Conservation (phyloP, 2,113 vertebrate species). For the Oceanites oceanicus region DNA sequence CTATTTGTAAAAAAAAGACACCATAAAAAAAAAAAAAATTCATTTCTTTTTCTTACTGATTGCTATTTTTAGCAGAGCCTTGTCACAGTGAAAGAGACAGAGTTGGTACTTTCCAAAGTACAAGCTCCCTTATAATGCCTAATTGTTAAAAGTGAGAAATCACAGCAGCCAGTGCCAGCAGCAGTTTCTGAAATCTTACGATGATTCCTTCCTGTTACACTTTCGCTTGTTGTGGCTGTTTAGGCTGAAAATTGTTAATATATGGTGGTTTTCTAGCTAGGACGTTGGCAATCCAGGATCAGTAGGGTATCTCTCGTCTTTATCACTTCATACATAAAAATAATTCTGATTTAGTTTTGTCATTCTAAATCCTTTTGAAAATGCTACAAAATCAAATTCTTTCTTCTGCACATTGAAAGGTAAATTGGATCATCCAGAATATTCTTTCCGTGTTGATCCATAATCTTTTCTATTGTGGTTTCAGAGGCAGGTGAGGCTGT, state of each 20-base stretch:
- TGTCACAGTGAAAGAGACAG: neutral
- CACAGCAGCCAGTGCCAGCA: neutral
- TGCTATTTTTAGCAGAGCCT: neutral
- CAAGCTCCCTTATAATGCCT: neutral
- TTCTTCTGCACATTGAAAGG: neutral
- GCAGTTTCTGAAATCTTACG: neutral
- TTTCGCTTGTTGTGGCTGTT: neutral
- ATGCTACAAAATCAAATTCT: neutral
- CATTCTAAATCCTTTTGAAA: neutral
- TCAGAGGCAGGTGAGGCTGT: neutral
- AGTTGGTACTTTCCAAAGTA: neutral
- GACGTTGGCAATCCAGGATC: neutral
- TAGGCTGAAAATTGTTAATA: neutral
- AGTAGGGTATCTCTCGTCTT: neutral
- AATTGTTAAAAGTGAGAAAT: neutral
- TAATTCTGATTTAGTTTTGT: neutral
- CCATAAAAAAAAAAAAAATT: neutral
- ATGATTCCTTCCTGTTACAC: neutral
- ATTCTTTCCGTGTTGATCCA: neutral
- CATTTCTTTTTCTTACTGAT: neutral
- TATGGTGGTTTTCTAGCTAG: neutral
- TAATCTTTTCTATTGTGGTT: neutral
- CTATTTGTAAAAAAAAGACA: neutral
- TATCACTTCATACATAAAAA: neutral
- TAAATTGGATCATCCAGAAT: neutral